These are phyloP conservation scores for Blastobasis lacticolella DNA, from an alignment of 2,888 invertebrate species.

Conservation along the genomic window DNA sequence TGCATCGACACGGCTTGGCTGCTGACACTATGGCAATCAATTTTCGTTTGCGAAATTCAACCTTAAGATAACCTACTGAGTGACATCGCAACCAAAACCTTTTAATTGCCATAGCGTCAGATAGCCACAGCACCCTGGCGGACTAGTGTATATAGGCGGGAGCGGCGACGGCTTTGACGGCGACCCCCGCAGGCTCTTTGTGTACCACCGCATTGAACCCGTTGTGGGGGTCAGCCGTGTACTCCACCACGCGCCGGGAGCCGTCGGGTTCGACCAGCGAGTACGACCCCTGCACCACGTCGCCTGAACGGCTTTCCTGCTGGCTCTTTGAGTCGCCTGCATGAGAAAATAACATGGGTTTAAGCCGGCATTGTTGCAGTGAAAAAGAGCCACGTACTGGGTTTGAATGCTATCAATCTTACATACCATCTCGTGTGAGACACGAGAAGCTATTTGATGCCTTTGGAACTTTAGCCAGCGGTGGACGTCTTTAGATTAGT, in stretches of 20 bases:
- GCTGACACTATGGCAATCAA: too few species aligned
- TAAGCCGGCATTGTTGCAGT: background rate
- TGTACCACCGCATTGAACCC: slow-evolving; percentile 80
- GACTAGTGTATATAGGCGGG: slow-evolving; percentile 42
- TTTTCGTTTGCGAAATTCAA: too few species aligned
- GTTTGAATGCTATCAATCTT: too few species aligned
- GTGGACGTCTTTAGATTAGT: too few species aligned
- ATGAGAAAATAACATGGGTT: slow-evolving; percentile 1
- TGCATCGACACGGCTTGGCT: too few species aligned
- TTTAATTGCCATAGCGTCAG: background rate
- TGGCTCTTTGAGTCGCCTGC: slow-evolving; percentile 66
- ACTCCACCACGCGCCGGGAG: slow-evolving; percentile 75
- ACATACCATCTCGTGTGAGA: too few species aligned
- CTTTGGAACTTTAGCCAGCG: too few species aligned
- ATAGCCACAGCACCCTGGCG: background rate
- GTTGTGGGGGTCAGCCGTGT: slow-evolving; percentile 78
- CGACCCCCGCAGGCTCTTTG: slow-evolving; percentile 70
- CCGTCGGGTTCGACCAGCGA: slow-evolving; percentile 78
- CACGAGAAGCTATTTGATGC: too few species aligned
- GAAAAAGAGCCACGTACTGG: too few species aligned
- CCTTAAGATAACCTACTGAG: too few species aligned
- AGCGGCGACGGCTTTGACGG: slow-evolving; percentile 54
- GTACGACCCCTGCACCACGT: slow-evolving; percentile 78
- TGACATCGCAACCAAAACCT: too few species aligned
- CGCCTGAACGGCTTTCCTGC: slow-evolving; percentile 73